Evolutionary conservation across 2,888 invertebrate genomes (phyloP).

Genomic region (Epirrita christyi): DNA sequence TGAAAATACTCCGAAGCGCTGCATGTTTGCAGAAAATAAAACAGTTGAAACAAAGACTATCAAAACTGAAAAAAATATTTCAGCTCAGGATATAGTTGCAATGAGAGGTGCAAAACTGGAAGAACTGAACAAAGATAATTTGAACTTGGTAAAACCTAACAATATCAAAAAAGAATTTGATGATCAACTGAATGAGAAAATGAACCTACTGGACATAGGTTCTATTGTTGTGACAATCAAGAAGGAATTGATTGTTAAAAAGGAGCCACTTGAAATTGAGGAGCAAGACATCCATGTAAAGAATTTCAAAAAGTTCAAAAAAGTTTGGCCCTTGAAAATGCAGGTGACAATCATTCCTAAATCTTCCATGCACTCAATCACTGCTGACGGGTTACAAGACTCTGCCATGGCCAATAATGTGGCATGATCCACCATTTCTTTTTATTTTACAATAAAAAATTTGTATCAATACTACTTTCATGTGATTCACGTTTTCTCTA

Average conservation of each 20-base stretch:
- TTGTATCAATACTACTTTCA: slow-evolving; percentile 11
- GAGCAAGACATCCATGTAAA: slow-evolving; percentile 45
- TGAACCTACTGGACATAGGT: slow-evolving; percentile 67
- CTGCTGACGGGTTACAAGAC: slow-evolving; percentile 21
- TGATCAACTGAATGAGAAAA: slow-evolving; percentile 63
- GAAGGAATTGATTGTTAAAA: slow-evolving; percentile 68
- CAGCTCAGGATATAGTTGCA: slow-evolving; percentile 54
- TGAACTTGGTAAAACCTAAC: slow-evolving; percentile 39
- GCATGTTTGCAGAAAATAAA: slow-evolving; percentile 43
- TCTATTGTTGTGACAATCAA: slow-evolving; percentile 63
- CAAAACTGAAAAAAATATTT: slow-evolving; percentile 33
- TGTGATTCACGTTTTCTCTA: slow-evolving; percentile 9
- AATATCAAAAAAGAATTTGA: slow-evolving; percentile 60
- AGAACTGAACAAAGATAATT: slow-evolving; percentile 61
- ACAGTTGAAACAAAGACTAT: slow-evolving; percentile 20
- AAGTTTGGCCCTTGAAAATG: slow-evolving; percentile 75
- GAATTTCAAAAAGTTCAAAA: slow-evolving; percentile 79
- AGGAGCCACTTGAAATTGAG: slow-evolving; percentile 56
- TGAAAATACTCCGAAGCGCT: slow-evolving; percentile 42
- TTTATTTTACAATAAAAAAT: slow-evolving; percentile 6
- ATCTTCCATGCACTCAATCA: slow-evolving; percentile 44
- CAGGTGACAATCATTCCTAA: slow-evolving; percentile 59
- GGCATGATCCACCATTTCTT: slow-evolving; percentile 7
- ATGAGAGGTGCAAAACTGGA: slow-evolving; percentile 69
- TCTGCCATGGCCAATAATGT: slow-evolving; percentile 22